A percentile compares a stretch with the other conserved stretches of the same genome.
Conservation (phyloP, 92 coral and sea anemone genomes). For the Heliopora coerulea region DNA sequence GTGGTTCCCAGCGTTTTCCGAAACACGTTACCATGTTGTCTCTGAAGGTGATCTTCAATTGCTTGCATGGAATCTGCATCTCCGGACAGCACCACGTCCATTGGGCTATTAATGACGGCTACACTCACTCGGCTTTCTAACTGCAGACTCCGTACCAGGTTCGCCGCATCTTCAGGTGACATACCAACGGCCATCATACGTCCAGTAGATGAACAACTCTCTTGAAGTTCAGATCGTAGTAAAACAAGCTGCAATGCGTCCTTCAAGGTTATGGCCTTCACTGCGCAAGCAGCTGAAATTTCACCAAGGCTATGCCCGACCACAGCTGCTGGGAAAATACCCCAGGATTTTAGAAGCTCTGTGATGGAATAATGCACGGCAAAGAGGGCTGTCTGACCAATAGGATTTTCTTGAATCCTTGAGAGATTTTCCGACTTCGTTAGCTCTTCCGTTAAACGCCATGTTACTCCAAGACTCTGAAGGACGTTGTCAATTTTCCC, state of each 20-base stretch:
- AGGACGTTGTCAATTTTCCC: conserved; percentile 49
- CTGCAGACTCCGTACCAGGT: conserved; percentile 47
- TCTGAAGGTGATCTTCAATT: conserved; percentile 54
- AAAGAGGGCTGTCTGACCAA: conserved; percentile 77
- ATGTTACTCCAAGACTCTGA: conserved; percentile 47
- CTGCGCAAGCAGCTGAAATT: conserved; percentile 67
- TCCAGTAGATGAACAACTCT: conserved; percentile 66
- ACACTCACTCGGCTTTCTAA: conserved; percentile 50
- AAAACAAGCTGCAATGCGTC: conserved; percentile 69
- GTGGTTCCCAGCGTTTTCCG: conserved; percentile 67
- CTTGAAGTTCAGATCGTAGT: conserved; percentile 65
- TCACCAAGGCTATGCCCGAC: conserved; percentile 95
- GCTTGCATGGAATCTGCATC: conserved; percentile 63
- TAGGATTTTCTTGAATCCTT: conserved; percentile 42
- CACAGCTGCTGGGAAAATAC: conserved; percentile 73
- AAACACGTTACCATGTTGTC: conserved; percentile 42
- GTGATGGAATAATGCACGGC: conserved; percentile 78
- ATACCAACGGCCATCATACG: conserved; percentile 86
- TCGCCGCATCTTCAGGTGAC: conserved; percentile 54
- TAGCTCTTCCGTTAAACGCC: conserved; percentile 64
- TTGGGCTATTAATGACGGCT: conserved; percentile 74
- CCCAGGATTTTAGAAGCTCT: conserved; percentile 74
- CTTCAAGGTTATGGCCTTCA: conserved; percentile 58
- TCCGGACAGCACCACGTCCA: conserved; percentile 75
- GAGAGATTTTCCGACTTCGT: conserved; percentile 47